phyloP scores from a whole-genome alignment of 2,113 vertebrate species.

The Anseranas semipalmata region DNA sequence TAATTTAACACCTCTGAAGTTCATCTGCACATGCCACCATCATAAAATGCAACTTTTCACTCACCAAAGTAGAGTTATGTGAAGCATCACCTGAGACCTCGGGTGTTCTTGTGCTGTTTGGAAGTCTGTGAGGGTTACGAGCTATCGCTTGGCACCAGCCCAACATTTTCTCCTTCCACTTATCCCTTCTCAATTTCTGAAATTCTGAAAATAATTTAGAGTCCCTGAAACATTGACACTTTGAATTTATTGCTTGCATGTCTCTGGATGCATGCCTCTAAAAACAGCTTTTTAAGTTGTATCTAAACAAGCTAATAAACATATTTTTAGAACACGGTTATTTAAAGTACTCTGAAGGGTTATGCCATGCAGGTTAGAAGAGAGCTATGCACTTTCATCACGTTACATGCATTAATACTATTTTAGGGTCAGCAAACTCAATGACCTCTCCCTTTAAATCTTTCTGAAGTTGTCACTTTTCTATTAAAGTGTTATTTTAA shows the following conservation, averaged over 20 bases:
- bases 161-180: constrained; percentile 85
- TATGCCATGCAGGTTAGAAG: background rate
- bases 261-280: constrained; percentile 62
- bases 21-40: constrained; percentile 8
- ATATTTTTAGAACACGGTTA: background rate
- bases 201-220: constrained; percentile 87
- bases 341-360: background rate
- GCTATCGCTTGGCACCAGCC: constrained; percentile 86
- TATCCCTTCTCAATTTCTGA: constrained; percentile 84
- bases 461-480: background rate
- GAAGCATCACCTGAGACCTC: constrained; percentile 77
- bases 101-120: constrained; percentile 79
- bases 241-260: constrained; percentile 32
- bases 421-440: background rate
- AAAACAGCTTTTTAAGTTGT: constrained; percentile 36
- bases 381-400: background rate
- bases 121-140: constrained; percentile 82
- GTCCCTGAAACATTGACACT: constrained; percentile 79
- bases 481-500: background rate
- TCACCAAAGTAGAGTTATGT: constrained; percentile 77
- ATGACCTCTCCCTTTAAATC: background rate
- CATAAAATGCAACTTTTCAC: constrained; percentile 73
- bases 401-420: background rate
- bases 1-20: background rate
- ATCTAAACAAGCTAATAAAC: background rate